Evolutionary conservation across 1,140 invertebrate genomes (phyloP), one percentile per base, ranked within the genome.

Genomic region (Pemphigus obesinymphae): DNA sequence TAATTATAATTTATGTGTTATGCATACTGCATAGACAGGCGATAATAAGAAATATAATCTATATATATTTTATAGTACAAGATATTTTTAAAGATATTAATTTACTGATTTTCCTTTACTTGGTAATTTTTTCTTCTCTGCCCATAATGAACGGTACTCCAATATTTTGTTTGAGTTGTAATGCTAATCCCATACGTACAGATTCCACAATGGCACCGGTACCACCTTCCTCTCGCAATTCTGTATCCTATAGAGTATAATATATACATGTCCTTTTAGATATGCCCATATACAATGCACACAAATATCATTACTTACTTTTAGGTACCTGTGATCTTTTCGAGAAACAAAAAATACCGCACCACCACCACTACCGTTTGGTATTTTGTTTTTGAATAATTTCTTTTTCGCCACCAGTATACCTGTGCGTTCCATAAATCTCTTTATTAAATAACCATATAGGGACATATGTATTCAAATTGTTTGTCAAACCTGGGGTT

Each of bases 91-190:
- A n/a, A n/a, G n/a, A n/a, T n/a, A n/a, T n/a, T n/a, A n/a, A n/a
- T n/a, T n/a, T n/a, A n/a, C n/a, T n/a, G n/a, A n/a, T n/a, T n/a
- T n/a, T n/a, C n/a, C n/a, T 88, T 88, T 86, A 93, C 92, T 90
- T 93, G 75, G 90, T 91, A 61, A 94, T 92, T 87, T 91, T 90
- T 80, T 94, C 90, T 86, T 96, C 94, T 84, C 91, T 88, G 17
- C 90, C 87, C 80, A 92, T 89, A 82, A 97, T 96, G 43, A 90
- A 90, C 45, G 92, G 90, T 26, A 91, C 87, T 0, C 92, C 92
- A 10, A 97, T 89, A 43, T 93, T 91, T 85, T 95, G 92, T 86
- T 96, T 95, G 45, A 97, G 88, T 85, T 96, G 94, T 87, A 97
- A 91, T 8, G 93, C 95, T 20, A 97, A 88, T 1, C 95, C 95